Conservation (phyloP, 2,888 invertebrate species). For the Temnothorax unifasciatus region DNA sequence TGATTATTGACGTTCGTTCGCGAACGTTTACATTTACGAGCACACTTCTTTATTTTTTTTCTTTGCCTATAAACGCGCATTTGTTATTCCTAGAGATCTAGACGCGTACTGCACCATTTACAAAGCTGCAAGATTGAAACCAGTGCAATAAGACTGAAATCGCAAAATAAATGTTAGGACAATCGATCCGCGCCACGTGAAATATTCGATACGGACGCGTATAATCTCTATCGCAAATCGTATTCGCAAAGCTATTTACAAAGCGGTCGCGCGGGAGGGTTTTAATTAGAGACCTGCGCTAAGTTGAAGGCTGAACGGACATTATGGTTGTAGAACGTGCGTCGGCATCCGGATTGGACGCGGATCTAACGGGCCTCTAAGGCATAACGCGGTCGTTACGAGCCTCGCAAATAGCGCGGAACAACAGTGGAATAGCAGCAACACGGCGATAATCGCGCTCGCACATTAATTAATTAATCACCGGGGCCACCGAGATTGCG, state of each 20-base stretch:
- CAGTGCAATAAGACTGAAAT: background rate
- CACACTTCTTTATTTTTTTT: background rate
- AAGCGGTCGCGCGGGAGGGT: background rate
- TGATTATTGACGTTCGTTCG: background rate
- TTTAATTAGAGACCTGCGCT: constrained; percentile 63
- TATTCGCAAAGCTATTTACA: constrained; percentile 11
- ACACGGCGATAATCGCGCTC: background rate
- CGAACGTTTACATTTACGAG: background rate
- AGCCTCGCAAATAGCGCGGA: constrained; percentile 27
- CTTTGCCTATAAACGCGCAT: background rate
- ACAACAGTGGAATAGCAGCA: background rate
- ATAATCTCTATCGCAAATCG: constrained; percentile 13
- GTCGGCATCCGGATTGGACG: constrained; percentile 64
- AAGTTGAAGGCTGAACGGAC: constrained; percentile 60
- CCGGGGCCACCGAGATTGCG: background rate
- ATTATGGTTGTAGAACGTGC: constrained; percentile 59
- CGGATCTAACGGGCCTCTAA: constrained; percentile 63
- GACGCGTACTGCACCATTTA: too few species aligned
- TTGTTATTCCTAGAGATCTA: background rate
- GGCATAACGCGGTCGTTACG: background rate
- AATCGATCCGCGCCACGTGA: background rate
- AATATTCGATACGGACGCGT: constrained; percentile 22
- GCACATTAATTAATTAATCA: constrained; percentile 43
- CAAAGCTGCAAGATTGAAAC: background rate
- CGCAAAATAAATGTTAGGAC: background rate